phyloP scores from a whole-genome alignment of 2,888 invertebrate species.

The Lasioglossum lativentre region DNA sequence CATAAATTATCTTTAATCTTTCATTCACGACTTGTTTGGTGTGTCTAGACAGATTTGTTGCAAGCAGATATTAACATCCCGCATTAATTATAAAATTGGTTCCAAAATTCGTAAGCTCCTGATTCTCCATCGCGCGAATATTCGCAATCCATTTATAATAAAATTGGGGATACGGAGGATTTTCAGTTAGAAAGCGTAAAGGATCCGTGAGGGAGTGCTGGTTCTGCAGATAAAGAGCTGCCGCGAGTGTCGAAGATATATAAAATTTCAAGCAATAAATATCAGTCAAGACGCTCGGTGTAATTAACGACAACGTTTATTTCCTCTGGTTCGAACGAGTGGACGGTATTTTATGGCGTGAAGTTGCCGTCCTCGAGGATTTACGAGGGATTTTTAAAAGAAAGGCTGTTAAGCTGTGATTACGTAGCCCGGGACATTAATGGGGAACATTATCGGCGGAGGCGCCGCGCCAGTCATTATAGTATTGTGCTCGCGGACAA shows the following conservation, averaged over 20 bases:
- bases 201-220: not conserved
- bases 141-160: not conserved
- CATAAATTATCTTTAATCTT: no score
- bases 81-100: no score
- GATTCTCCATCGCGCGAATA: not conserved
- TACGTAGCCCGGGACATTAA: slow-evolving; percentile 15
- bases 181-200: not conserved
- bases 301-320: slow-evolving; percentile 25
- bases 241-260: not conserved
- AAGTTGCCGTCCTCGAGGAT: slow-evolving; percentile 67
- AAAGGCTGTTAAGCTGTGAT: not conserved
- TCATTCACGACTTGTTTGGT: no score
- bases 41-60: no score
- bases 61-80: no score
- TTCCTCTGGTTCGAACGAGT: slow-evolving; percentile 20
- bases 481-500: not conserved
- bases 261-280: slow-evolving; percentile 13
- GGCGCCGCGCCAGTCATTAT: not conserved
- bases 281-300: not conserved
- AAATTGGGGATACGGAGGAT: not conserved
- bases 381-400: slow-evolving; percentile 47
- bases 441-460: not conserved
- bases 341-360: slow-evolving; percentile 42
- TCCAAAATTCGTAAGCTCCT: no score
- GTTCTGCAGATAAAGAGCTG: not conserved